Evolutionary conservation across 2,113 vertebrate species (phyloP), one percentile per base, ranked within the genome.

Genomic region (Antechinus flavipes): DNA sequence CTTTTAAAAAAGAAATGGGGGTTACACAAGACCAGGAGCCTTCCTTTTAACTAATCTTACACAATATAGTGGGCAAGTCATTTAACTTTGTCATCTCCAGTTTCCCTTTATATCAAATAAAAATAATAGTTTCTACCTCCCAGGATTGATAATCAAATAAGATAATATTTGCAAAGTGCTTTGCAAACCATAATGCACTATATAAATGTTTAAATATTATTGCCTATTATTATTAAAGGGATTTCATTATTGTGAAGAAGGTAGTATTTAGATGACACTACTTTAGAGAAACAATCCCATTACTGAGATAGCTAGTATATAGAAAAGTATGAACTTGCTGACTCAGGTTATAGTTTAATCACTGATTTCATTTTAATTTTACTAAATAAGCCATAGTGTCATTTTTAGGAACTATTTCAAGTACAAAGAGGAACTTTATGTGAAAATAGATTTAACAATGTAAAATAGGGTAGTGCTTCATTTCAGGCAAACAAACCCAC

Each of bases 381-480:
- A 92, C 95, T 95, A 93, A 97, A 94, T 92, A 49, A 97, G 94
- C 96, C 96, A 93, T 97, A 97, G 96, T 98, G 97, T 94, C 98
- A 97, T 98, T 98, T 98, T 98, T 97, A 96, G 94, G 96, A 95
- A 93, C 93, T 95, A 94, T 96, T 98, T 97, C 97, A 97, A 97
- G 98, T 97, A 98, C 98, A 98, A 98, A 98, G 97, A 95, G 96
- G 97, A 97, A 97, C 91, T 97, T 98, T 95, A 95, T 98, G 97
- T 98, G 98, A 98, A 98, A 98, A 98, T 97, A 98, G 98, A 96
- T 94, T 95, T 98, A 97, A 97, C 97, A 94, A 95, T 90, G 95
- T 98, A 98, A 98, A 98, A 97, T 97, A 97, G 98, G 98, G 97
- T 94, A 98, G 96, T 92, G 46, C 97, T 98, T 98, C 96, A 98